Conservation (phyloP, 2,888 invertebrate genomes). For the Watsonalla binaria region DNA sequence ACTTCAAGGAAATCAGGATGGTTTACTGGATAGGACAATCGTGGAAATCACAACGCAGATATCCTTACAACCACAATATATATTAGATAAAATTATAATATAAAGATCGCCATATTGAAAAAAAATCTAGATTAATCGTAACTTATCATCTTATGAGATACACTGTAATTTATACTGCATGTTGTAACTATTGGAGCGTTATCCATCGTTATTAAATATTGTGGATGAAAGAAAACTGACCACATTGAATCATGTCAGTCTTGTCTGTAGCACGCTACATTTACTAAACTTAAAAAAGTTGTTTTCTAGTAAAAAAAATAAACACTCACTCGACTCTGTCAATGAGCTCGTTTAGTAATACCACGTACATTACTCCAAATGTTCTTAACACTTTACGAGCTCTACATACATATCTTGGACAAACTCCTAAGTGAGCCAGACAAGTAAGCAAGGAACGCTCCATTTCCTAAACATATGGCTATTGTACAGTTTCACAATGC, state of each 20-base stretch:
- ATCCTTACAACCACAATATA: constrained; percentile 86
- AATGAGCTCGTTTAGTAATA: constrained; percentile 72
- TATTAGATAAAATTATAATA: constrained; percentile 82
- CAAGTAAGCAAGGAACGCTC: constrained; percentile 71
- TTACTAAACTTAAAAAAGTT: constrained; percentile 71
- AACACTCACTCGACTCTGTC: constrained; percentile 71
- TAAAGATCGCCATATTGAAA: constrained; percentile 80
- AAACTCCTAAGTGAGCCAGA: constrained; percentile 61
- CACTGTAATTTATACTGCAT: constrained; percentile 77
- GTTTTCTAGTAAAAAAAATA: constrained; percentile 67
- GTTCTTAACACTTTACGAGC: constrained; percentile 72
- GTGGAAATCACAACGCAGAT: constrained; percentile 77
- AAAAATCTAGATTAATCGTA: constrained; percentile 75
- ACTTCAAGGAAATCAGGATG: constrained; percentile 52
- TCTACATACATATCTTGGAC: constrained; percentile 69
- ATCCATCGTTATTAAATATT: constrained; percentile 66
- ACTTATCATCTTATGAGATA: constrained; percentile 78
- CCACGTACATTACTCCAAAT: constrained; percentile 74
- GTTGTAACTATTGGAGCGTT: constrained; percentile 71
- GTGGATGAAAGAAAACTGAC: constrained; percentile 79
- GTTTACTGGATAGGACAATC: constrained; percentile 56
- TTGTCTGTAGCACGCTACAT: constrained; percentile 71
- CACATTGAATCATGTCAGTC: constrained; percentile 65
- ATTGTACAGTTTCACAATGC: constrained; percentile 74
- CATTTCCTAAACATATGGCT: constrained; percentile 72